Base-by-base conservation (phyloP, 1,140 invertebrate genomes). In the Drosophila persimilis region DNA sequence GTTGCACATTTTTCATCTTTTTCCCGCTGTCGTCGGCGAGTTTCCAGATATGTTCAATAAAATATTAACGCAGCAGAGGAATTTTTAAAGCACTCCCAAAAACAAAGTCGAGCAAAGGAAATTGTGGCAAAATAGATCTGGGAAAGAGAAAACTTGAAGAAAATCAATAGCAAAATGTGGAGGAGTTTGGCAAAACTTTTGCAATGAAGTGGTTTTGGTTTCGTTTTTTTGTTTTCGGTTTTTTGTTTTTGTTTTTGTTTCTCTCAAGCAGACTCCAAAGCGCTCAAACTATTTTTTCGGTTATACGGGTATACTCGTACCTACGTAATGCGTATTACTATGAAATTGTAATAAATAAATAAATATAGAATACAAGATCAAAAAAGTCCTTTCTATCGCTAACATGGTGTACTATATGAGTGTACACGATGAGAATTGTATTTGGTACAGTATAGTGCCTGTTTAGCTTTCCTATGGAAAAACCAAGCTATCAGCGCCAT, bases 151-250 rank as follows among this genome's bases (percentile, higher is more conserved):
- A 77, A 60, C 43, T 70, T 70, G 45, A 73, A 77, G 64, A 69
- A 73, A 79, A 79, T 79, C 77, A 79, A 79, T 78, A 79, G 44
- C 39, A 57, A 73, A 59, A 56, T 48, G 2, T 50, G 41, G 24
- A 58, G 43, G 48, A 67, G 55, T 44, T 26, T 45, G 20, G 20
- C 48, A 29, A 53, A 60, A 65, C 46, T 77, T 77, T 60, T 54
- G 51, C 75, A 84, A 84, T 78, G 57, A 83, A 81, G 74, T 83
- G 63, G 74, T 69, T 75, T 70, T 47, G 29, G 29, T 15, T 55
- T 62, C 26, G 35, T 24, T 63, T 56, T 31, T 44, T 45, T 15
- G 8, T 35, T 39, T 13, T 39, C 35, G 11, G 35, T 39, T 39
- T 39, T 3, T 13, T 11, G 48, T 39, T 39, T 3, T 39, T 39